These are phyloP conservation scores for Ambastaia sidthimunki DNA, from an alignment of 2,797 vertebrate genomes.

Conservation along the genomic window DNA sequence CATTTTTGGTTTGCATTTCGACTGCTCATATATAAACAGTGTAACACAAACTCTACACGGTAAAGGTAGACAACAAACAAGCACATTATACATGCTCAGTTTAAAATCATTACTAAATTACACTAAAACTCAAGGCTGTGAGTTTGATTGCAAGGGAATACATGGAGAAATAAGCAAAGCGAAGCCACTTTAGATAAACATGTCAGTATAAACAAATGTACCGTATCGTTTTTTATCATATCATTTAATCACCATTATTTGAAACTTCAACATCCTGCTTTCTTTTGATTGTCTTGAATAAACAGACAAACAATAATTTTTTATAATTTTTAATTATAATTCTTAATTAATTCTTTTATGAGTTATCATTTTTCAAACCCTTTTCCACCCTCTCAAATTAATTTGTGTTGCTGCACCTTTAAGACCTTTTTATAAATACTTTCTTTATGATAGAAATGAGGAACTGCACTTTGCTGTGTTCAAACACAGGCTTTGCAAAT, in stretches of 20 bases:
- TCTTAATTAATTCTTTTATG: too few species aligned
- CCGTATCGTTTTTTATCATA: too few species aligned
- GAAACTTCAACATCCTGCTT: background rate
- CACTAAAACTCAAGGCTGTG: background rate
- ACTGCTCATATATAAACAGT: background rate
- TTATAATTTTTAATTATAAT: too few species aligned
- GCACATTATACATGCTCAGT: background rate
- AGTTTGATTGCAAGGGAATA: background rate
- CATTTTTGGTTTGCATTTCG: constrained; percentile 37
- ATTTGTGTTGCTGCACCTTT: background rate
- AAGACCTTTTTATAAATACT: background rate
- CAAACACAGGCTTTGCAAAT: background rate
- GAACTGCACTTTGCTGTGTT: background rate
- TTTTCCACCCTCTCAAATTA: too few species aligned
- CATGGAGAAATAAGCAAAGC: background rate
- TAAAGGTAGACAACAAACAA: constrained; percentile 6
- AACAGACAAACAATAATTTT: too few species aligned
- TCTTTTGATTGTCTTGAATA: too few species aligned
- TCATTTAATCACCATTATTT: background rate
- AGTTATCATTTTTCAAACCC: too few species aligned
- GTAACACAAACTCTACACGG: background rate
- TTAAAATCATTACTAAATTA: background rate
- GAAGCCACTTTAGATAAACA: too few species aligned
- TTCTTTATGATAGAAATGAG: background rate
- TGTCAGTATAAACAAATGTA: background rate